Base-by-base conservation (phyloP, 2,797 vertebrate species). In the Champsocephalus gunnari region DNA sequence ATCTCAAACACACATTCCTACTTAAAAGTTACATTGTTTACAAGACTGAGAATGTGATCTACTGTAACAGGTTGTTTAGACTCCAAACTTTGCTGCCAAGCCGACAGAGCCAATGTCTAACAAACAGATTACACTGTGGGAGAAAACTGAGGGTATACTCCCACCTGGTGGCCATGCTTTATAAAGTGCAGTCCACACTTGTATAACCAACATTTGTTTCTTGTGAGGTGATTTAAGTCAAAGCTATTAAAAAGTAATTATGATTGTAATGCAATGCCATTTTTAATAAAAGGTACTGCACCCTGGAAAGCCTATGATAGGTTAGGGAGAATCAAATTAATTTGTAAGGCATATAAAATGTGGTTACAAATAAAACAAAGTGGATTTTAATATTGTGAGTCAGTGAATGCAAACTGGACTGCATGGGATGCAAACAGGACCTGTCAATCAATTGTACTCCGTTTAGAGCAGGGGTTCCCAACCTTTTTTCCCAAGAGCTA, bases 11-110 rank as follows among this genome's bases (percentile, higher is more conserved):
- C 45, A 63, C 71, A 82, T 56, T 81, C 48, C 61, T 73, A 61
- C 63, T 75, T 73, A 61, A 68, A 57, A 62, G 73, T 78, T 58
- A 47, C 44, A 47, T 68, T 82, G 62, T 85, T 88, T 82, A 82
- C 68, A 79, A 62, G 65, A 80, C 16, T 16, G 59, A 66, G 41
- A 45, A 80, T 75, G 73, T 75, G 74, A 84, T 82, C 85, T 66
- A 80, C 82, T 83, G 62, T 77, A 92, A 90, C 93, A 94, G 90
- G 92, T 93, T 92, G 89, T 88, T 92, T 84, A 71, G 64, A 88
- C 71, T 82, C 55, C 17, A 70, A 87, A 77, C 75, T 85, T 77
- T 13, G 77, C 81, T 73, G 54, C 61, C 68, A 74, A 69, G 80
- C 65, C 83, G 61, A 19, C 32, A 66, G 17, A 79, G 47, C 53